These are phyloP conservation scores for Scleropages formosus DNA, from an alignment of 2,797 vertebrate species.

Conservation along the genomic window DNA sequence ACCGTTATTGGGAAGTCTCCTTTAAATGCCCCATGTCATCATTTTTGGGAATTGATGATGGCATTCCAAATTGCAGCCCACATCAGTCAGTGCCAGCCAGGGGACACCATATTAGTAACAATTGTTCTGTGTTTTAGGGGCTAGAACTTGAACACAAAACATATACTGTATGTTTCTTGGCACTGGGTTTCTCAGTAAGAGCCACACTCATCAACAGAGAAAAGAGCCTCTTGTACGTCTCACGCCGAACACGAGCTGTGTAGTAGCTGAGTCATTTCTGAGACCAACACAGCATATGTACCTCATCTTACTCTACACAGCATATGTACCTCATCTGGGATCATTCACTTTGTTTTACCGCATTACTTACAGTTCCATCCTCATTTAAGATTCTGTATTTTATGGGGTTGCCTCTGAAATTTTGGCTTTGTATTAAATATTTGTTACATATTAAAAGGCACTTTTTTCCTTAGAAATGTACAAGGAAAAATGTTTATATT, in stretches of 20 bases:
- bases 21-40: neutral
- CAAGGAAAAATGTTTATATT: too few relatives aligned
- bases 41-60: neutral
- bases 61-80: neutral
- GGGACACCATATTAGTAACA: neutral
- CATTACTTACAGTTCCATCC: too few relatives aligned
- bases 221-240: neutral
- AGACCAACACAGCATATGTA: neutral
- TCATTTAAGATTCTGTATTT: too few relatives aligned
- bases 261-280: slow-evolving; percentile 15
- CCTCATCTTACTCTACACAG: neutral
- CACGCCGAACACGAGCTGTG: neutral
- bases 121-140: neutral
- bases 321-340: too few relatives aligned
- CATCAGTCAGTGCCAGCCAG: neutral
- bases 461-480: too few relatives aligned
- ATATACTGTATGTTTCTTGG: neutral
- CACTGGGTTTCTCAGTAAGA: neutral
- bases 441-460: too few relatives aligned
- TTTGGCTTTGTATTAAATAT: too few relatives aligned
- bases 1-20: neutral
- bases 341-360: neutral
- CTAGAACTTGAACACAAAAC: neutral
- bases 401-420: too few relatives aligned
- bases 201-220: slow-evolving; percentile 5